Evolutionary conservation across 2,113 vertebrate species (phyloP), one percentile per base, ranked within the genome.

Genomic region (Neodon shergylaensis): DNA sequence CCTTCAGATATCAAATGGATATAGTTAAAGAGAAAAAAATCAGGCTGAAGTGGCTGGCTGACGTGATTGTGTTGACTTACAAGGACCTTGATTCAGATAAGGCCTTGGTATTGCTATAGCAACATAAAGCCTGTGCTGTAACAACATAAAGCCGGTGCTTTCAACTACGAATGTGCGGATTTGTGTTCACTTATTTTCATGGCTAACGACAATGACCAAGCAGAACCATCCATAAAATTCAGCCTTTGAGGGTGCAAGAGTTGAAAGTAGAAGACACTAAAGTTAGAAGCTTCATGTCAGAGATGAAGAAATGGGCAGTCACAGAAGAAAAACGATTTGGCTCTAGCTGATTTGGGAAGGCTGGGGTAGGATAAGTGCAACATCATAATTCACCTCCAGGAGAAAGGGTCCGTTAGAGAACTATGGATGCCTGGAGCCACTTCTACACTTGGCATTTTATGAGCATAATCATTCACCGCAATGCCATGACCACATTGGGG

Each of bases 31-130:
- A 44, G 49, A 90, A 96, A 77, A 77, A 77, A 96, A 65, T 36
- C 89, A n/a, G 39, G 72, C 28, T 19, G 13, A 97, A 94, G 91
- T 61, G 82, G 96, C 97, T 97, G 96, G 68, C 54, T 93, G 93
- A 97, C 92, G 84, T 70, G 96, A 95, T 95, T 98, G 73, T 92
- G 77, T 94, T 83, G 83, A 49, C 61, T 77, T n/a, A 16, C 95
- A 24, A 89, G 58, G 68, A 82, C 91, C 88, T 96, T 88, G 77
- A 21, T 97, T 12, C 74, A 97, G 86, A 88, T 78, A 17, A 93
- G 97, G 78, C 98, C 95, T 98, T 98, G 97, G 97, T 97, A 92
- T 98, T 82, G 52, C 96, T 96, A 98, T 98, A 97, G 98, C 96
- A 98, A 98, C 98, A 93, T n/a, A 77, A 73, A 94, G 49, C 19